These are phyloP conservation scores for Tipula unca DNA, from an alignment of 2,888 invertebrate species.

Conservation along the genomic window DNA sequence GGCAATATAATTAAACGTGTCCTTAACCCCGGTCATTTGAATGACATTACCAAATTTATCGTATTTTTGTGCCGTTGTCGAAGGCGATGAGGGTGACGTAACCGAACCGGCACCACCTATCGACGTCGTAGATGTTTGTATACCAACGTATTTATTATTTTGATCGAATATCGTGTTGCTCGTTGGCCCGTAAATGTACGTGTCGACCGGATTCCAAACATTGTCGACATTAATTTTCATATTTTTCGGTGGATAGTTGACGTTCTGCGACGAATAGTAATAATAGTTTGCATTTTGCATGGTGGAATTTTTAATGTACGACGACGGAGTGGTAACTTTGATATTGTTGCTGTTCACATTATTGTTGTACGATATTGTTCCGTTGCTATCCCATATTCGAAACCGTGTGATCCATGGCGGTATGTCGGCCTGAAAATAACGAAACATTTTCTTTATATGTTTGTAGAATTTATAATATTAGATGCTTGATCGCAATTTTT, in stretches of 20 bases:
- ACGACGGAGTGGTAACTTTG: conserved; percentile 33
- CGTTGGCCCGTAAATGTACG: conserved; percentile 42
- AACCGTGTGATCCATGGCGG: conserved; percentile 59
- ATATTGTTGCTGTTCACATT: not conserved
- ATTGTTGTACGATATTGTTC: conserved; percentile 41
- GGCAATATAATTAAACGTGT: conserved; percentile 39
- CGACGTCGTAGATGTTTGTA: not conserved
- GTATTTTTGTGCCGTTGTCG: conserved; percentile 31
- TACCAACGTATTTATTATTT: conserved; percentile 40
- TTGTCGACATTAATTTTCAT: conserved; percentile 38
- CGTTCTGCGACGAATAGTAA: not conserved
- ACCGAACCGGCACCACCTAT: not conserved
- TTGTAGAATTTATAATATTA: too few species aligned
- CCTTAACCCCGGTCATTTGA: conserved; percentile 34
- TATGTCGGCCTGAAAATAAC: conserved; percentile 35
- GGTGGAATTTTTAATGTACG: conserved; percentile 24
- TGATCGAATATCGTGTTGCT: conserved; percentile 43
- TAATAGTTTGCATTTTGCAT: not conserved
- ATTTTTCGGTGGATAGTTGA: conserved; percentile 25
- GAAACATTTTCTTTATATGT: not conserved
- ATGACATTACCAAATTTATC: conserved; percentile 27
- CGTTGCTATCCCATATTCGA: conserved; percentile 65
- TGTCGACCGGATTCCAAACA: conserved; percentile 43
- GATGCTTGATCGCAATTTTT: too few species aligned
- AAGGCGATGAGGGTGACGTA: conserved; percentile 27